Conservation (phyloP, 92 coral and sea anemone species). For the Palythoa grandiflora region DNA sequence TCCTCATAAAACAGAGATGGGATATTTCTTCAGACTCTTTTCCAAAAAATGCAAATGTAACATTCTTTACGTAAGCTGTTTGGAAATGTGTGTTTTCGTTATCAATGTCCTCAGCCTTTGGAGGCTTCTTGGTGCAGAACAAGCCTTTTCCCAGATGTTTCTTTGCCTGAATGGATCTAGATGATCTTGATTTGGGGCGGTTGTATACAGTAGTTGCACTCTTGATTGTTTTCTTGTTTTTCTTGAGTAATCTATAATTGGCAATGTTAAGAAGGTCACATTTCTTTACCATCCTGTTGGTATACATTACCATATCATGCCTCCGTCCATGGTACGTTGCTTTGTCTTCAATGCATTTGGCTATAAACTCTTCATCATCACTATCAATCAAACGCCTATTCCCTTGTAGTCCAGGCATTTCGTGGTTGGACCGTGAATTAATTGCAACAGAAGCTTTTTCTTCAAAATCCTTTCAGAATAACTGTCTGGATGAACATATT, state of each 20-base stretch:
- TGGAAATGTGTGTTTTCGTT: constrained; percentile 58
- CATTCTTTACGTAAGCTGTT: constrained; percentile 53
- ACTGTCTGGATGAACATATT: too few species aligned
- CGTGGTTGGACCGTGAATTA: too few species aligned
- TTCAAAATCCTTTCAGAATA: too few species aligned
- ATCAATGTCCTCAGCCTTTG: constrained; percentile 52
- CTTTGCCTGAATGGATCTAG: constrained; percentile 51
- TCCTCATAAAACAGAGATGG: constrained; percentile 49
- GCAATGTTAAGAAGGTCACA: constrained; percentile 59
- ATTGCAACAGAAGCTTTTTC: too few species aligned
- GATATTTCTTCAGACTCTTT: constrained; percentile 41
- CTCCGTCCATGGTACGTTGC: constrained; percentile 20
- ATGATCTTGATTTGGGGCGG: constrained; percentile 36
- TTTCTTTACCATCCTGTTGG: constrained; percentile 54
- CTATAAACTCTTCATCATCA: constrained; percentile 17
- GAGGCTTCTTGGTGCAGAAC: constrained; percentile 61
- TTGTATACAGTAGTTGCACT: constrained; percentile 51
- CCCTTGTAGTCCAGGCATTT: too few species aligned
- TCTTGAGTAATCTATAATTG: constrained; percentile 21
- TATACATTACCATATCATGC: constrained; percentile 16
- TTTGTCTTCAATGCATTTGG: constrained; percentile 12
- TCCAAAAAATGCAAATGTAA: constrained; percentile 39
- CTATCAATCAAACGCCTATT: constrained; percentile 10
- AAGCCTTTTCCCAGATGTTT: constrained; percentile 62
- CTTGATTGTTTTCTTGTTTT: constrained; percentile 39